Evolutionary conservation across 1,140 invertebrate genomes (phyloP).

Genomic region (Campoletis sonorensis): DNA sequence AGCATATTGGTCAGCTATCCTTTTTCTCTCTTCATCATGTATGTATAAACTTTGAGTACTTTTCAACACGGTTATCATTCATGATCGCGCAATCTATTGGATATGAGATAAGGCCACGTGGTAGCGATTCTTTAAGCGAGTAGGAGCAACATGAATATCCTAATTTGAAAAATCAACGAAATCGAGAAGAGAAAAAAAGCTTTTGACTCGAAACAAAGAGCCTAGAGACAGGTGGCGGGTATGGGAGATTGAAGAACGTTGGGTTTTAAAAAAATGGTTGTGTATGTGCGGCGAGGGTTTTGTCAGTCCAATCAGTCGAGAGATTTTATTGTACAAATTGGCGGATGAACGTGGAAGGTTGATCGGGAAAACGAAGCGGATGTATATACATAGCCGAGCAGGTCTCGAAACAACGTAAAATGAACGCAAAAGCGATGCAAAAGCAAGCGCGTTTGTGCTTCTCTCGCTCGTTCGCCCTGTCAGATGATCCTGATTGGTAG

Average conservation of each 20-base stretch:
- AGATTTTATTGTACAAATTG: slow-evolving; percentile 76
- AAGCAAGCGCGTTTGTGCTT: slow-evolving; percentile 23
- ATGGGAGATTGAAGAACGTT: slow-evolving; percentile 12
- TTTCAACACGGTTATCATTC: no score
- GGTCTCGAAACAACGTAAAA: slow-evolving; percentile 39
- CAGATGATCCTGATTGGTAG: slow-evolving; percentile 77
- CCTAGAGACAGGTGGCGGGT: not conserved
- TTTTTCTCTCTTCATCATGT: no score
- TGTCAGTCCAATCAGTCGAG: slow-evolving; percentile 74
- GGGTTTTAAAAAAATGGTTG: slow-evolving; percentile 60
- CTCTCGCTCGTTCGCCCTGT: slow-evolving; percentile 57
- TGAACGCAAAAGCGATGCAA: slow-evolving; percentile 41
- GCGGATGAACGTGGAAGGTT: slow-evolving; percentile 66
- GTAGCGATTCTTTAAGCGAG: no score
- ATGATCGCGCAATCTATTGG: no score
- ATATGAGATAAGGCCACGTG: no score
- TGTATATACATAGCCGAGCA: not conserved
- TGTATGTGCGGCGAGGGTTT: slow-evolving; percentile 61
- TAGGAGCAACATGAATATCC: no score
- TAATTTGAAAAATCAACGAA: not conserved
- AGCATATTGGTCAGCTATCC: no score
- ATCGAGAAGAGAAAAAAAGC: slow-evolving; percentile 31
- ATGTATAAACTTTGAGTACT: no score
- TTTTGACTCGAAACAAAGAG: slow-evolving; percentile 6
- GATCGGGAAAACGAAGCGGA: no score